These are phyloP conservation scores for Microplitis manilae DNA, from an alignment of 2,888 invertebrate species.

Conservation along the genomic window DNA sequence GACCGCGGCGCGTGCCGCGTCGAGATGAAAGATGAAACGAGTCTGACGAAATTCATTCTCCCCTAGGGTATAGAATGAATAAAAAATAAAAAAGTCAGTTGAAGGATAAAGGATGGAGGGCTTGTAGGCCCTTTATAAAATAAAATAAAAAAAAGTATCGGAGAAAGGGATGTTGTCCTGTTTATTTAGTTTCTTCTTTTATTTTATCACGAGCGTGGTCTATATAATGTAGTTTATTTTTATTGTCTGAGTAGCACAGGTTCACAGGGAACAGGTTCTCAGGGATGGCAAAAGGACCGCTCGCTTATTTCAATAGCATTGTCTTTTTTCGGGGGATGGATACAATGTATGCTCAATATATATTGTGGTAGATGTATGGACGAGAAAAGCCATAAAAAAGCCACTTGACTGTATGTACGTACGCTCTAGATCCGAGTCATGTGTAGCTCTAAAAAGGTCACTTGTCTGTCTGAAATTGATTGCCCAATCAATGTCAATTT, in stretches of 20 bases:
- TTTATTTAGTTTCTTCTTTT: slow-evolving; percentile 41
- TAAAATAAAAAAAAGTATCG: neutral
- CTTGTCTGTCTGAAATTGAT: neutral
- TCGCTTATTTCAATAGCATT: slow-evolving; percentile 29
- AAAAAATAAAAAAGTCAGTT: neutral
- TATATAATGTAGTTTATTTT: slow-evolving; percentile 52
- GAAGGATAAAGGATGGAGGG: neutral
- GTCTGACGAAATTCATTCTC: slow-evolving; percentile 50
- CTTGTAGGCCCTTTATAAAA: neutral
- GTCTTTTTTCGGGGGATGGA: neutral
- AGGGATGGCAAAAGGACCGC: slow-evolving; percentile 23
- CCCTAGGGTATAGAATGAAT: slow-evolving; percentile 2
- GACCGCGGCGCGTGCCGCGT: slow-evolving; percentile 67
- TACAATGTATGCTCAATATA: slow-evolving; percentile 17
- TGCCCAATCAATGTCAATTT: neutral
- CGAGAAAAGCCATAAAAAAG: slow-evolving; percentile 32
- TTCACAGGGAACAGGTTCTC: slow-evolving; percentile 57
- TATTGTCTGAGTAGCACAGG: slow-evolving; percentile 53
- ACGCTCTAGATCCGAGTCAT: slow-evolving; percentile 39
- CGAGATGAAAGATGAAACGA: slow-evolving; percentile 67
- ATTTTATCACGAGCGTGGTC: slow-evolving; percentile 25
- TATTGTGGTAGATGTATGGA: slow-evolving; percentile 29
- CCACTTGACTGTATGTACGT: slow-evolving; percentile 44
- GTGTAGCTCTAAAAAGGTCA: slow-evolving; percentile 39
- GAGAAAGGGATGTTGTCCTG: slow-evolving; percentile 7